Percentiles rank a stretch among this genome's conserved stretches.
Conservation (phyloP, 2,113 vertebrate species). For the Mola mola region DNA sequence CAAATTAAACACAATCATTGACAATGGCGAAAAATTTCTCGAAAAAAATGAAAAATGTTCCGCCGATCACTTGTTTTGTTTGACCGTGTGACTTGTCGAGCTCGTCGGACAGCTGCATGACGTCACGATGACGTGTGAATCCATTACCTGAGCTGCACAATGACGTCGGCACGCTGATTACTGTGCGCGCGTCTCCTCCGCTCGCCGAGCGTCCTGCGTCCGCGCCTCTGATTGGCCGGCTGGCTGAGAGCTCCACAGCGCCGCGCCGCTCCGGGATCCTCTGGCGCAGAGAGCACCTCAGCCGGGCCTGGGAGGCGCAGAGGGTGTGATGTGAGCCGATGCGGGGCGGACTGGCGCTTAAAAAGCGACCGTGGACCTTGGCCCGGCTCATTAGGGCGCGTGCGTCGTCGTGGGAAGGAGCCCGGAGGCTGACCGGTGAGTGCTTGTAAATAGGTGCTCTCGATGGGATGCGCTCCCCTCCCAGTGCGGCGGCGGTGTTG, state of each 20-base stretch:
- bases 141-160: constrained; percentile 65
- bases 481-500: constrained; percentile 55
- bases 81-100: no score
- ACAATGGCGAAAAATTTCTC: no score
- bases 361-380: constrained; percentile 62
- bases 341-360: constrained; percentile 64
- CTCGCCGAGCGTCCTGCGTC: constrained; percentile 61
- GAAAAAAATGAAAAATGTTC: no score
- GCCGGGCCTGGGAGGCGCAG: constrained; percentile 54
- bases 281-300: constrained; percentile 73
- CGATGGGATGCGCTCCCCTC: constrained; percentile 65
- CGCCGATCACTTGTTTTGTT: no score
- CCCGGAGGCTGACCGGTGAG: constrained; percentile 66
- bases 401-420: constrained; percentile 54
- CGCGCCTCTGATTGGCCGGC: constrained; percentile 67
- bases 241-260: constrained; percentile 56
- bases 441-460: constrained; percentile 70
- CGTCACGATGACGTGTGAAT: constrained; percentile 72
- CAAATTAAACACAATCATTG: no score
- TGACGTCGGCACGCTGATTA: constrained; percentile 52
- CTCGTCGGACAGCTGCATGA: constrained; percentile 35
- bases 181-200: constrained; percentile 45
- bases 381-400: not conserved
- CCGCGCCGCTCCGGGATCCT: constrained; percentile 56
- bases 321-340: constrained; percentile 71